A percentile compares a stretch with the other conserved stretches of the same genome.
Evolutionary conservation across 2,113 vertebrate genomes (phyloP).

Genomic region (Laterallus jamaicensis): DNA sequence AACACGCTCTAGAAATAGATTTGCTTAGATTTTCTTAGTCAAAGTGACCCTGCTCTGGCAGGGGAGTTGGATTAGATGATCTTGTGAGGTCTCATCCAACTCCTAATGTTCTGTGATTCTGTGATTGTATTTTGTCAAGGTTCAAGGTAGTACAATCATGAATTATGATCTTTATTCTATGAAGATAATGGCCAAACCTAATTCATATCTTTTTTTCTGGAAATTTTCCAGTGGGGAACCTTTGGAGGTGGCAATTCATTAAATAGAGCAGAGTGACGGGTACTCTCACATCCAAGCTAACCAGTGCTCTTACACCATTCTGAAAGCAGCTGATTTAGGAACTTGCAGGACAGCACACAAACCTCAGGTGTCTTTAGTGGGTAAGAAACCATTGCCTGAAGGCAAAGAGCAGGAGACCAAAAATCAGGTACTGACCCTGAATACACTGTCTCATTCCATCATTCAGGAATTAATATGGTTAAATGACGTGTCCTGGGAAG

Average conservation of each 20-base stretch:
- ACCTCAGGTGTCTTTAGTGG: neutral
- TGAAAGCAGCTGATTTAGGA: neutral
- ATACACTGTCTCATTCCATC: constrained; percentile 53
- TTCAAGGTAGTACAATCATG: neutral
- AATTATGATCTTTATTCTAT: neutral
- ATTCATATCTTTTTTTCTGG: neutral
- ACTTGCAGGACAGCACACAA: neutral
- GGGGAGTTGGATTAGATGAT: too few species aligned
- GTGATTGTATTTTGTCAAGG: neutral
- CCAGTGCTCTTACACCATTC: neutral
- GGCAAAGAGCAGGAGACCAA: neutral
- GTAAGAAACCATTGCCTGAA: constrained; percentile 12
- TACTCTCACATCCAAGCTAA: neutral
- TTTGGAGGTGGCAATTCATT: neutral
- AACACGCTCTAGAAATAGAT: neutral
- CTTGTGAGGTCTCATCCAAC: too few species aligned
- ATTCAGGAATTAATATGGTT: constrained; percentile 1
- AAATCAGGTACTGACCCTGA: constrained; percentile 17
- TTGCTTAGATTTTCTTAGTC: neutral
- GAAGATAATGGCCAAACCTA: neutral
- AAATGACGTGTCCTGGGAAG: neutral
- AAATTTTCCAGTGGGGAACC: neutral
- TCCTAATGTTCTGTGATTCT: too few species aligned
- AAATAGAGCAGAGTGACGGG: neutral
- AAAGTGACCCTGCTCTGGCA: too few species aligned